These are phyloP conservation scores for Morbakka virulenta DNA, from an alignment of 30 jellyfish, hydroid and myxozoan genomes.

Conservation along the genomic window DNA sequence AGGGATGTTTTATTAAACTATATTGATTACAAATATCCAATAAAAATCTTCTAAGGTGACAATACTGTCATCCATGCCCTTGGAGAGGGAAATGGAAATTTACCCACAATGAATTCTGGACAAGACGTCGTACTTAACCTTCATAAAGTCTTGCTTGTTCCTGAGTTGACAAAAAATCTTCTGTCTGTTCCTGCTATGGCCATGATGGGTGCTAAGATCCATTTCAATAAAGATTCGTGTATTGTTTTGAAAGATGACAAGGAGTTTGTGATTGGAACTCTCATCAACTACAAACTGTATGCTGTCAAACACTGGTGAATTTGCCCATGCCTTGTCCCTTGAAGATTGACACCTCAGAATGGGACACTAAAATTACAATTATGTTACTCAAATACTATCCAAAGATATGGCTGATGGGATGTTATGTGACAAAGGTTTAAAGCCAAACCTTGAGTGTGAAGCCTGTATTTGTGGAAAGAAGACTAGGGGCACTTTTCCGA, in stretches of 20 bases:
- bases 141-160: no score
- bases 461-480: no score
- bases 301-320: constrained; percentile 21
- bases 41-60: constrained; percentile 27
- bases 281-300: constrained; percentile 20
- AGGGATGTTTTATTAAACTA: neutral
- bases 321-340: constrained; percentile 15
- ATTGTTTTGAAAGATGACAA: no score
- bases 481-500: no score
- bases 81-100: constrained; percentile 46
- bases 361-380: constrained; percentile 35
- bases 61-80: constrained; percentile 20
- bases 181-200: constrained; percentile 30
- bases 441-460: no score
- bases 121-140: no score
- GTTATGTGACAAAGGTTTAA: no score
- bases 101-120: no score
- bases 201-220: no score
- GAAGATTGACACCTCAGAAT: constrained; percentile 22
- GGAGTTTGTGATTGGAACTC: constrained; percentile 13
- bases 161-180: constrained; percentile 33
- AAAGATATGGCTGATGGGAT: no score
- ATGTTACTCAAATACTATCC: no score
- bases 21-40: constrained; percentile 21
- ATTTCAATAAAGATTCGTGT: constrained; percentile 19